Conservation (phyloP, 2,797 vertebrate genomes). For the Pogoniulus pusillus region DNA sequence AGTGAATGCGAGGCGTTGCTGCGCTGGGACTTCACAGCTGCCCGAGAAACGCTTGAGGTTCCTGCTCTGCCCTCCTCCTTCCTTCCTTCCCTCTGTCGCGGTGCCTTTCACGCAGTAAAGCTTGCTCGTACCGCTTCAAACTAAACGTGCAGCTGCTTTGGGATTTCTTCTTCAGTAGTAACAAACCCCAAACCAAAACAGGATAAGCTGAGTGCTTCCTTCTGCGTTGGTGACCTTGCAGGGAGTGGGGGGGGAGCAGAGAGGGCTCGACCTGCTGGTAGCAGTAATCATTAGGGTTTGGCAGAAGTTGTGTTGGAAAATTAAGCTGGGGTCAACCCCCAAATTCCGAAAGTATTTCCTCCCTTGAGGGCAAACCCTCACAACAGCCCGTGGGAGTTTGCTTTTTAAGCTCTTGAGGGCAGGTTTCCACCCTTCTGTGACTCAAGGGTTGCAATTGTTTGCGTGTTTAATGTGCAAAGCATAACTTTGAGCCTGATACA, state of each 20-base stretch:
- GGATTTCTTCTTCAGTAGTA: no score
- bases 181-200: not conserved
- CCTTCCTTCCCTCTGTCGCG: not conserved
- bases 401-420: not conserved
- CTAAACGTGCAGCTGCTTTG: not conserved
- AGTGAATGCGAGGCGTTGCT: not conserved
- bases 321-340: not conserved
- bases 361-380: not conserved
- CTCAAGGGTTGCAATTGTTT: not conserved
- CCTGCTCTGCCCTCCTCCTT: not conserved
- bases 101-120: not conserved
- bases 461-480: not conserved
- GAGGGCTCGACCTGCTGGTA: not conserved
- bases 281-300: not conserved
- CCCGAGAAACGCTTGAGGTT: not conserved
- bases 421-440: not conserved
- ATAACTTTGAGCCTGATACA: not conserved
- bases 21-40: fast-evolving
- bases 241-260: not conserved
- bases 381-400: not conserved
- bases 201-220: conserved; percentile 30
- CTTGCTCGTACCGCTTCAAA: not conserved
- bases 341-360: not conserved
- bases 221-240: conserved; percentile 16
- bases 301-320: not conserved